Evolutionary conservation across 2,888 invertebrate genomes (phyloP).

Genomic region (Microctonus hyperodae): DNA sequence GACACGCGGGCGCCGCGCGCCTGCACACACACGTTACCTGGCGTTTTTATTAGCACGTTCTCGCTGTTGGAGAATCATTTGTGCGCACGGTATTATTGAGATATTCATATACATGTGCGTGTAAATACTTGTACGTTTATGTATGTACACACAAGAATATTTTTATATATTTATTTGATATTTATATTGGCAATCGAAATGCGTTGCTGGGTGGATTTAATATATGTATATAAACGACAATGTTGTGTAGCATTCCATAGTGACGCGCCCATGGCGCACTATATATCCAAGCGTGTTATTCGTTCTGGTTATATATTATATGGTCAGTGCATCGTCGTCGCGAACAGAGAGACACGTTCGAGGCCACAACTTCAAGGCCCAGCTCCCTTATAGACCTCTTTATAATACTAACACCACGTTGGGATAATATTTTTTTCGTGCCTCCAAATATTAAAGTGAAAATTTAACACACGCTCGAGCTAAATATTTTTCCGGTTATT

Average conservation of each 20-base stretch:
- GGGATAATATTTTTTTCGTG: too few species aligned
- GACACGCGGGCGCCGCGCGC: slow-evolving; percentile 24
- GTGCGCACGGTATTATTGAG: slow-evolving; percentile 15
- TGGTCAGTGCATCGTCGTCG: background rate
- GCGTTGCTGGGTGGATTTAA: slow-evolving; percentile 12
- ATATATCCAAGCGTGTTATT: background rate
- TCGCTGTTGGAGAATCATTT: background rate
- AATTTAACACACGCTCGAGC: too few species aligned
- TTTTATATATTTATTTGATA: too few species aligned
- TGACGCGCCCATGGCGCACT: background rate
- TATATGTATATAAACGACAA: background rate
- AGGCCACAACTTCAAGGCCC: background rate
- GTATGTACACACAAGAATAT: too few species aligned
- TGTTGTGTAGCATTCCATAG: background rate
- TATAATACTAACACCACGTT: too few species aligned
- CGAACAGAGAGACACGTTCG: background rate
- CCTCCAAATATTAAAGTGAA: too few species aligned
- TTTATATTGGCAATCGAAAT: background rate
- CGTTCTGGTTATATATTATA: background rate
- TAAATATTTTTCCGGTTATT: too few species aligned
- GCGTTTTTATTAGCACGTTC: slow-evolving; percentile 33
- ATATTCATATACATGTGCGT: background rate
- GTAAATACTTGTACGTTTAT: too few species aligned
- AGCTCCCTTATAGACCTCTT: too few species aligned
- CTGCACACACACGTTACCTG: slow-evolving; percentile 26